Evolutionary conservation across 53 echinoderm and acorn worm genomes (phyloP).

Genomic region (Holothuria scabra): DNA sequence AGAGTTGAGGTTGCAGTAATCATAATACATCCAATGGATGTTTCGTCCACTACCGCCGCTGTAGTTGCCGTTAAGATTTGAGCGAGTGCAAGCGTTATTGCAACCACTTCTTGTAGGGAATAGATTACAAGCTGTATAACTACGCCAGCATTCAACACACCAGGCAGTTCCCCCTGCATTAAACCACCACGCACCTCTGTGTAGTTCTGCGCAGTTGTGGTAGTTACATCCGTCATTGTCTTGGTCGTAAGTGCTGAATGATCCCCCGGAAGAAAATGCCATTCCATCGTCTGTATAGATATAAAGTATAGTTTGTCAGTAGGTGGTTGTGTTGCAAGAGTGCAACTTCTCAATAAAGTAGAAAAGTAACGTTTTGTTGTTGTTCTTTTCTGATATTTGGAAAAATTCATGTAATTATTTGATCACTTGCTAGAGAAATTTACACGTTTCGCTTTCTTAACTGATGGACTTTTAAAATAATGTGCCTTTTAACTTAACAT

Average conservation of each 20-base stretch:
- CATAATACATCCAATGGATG: not conserved
- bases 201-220: constrained; percentile 1
- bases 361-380: no score
- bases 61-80: constrained; percentile 10
- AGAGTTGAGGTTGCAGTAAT: constrained; percentile 19
- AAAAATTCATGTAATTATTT: no score
- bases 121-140: not conserved
- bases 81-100: not conserved
- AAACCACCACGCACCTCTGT: constrained; percentile 14
- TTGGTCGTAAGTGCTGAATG: not conserved
- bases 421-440: no score
- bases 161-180: not conserved
- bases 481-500: no score
- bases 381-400: no score
- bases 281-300: no score
- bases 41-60: constrained; percentile 7
- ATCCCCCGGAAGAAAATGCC: no score
- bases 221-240: not conserved
- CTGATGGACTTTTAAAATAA: no score
- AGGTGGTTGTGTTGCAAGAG: no score
- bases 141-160: not conserved
- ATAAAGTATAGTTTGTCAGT: no score
- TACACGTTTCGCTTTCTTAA: no score
- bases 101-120: not conserved
- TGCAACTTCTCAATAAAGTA: no score